Percentiles rank a stretch among this genome's conserved stretches.
These are phyloP conservation scores for Orussus abietinus DNA, from an alignment of 1,140 invertebrate genomes.

Conservation along the genomic window DNA sequence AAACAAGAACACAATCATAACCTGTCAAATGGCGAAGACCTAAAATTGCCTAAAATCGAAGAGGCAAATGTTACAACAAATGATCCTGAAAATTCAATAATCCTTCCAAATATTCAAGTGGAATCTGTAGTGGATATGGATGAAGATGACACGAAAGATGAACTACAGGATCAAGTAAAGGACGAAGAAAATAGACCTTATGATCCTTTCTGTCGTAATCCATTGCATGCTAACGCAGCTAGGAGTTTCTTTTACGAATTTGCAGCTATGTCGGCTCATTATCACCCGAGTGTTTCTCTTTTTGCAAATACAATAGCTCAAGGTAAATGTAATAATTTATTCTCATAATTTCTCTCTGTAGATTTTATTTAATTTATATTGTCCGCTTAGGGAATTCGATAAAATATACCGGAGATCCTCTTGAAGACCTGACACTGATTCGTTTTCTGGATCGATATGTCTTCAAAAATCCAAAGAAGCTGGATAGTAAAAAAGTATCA, in stretches of 20 bases:
- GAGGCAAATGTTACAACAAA: slow-evolving; percentile 19
- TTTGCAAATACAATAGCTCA: slow-evolving; percentile 82
- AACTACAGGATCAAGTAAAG: slow-evolving; percentile 31
- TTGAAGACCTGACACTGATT: slow-evolving; percentile 86
- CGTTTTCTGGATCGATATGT: slow-evolving; percentile 92
- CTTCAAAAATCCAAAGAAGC: slow-evolving; percentile 92
- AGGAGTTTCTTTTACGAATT: slow-evolving; percentile 71
- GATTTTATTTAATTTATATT: slow-evolving; percentile 3
- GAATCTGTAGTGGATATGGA: slow-evolving; percentile 12
- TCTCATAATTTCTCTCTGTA: slow-evolving; percentile 10
- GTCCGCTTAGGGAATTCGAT: slow-evolving; percentile 60
- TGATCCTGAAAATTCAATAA: slow-evolving; percentile 32
- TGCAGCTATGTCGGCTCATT: slow-evolving; percentile 67
- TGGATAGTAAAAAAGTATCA: slow-evolving; percentile 40
- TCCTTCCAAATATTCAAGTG: slow-evolving; percentile 36
- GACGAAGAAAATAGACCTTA: slow-evolving; percentile 53
- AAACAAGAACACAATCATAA: too few species aligned
- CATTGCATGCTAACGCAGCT: slow-evolving; percentile 74
- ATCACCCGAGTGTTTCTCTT: slow-evolving; percentile 85
- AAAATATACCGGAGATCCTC: slow-evolving; percentile 85
- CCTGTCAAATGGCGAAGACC: slow-evolving; percentile 37
- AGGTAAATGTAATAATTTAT: slow-evolving; percentile 50
- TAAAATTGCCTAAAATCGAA: slow-evolving; percentile 23
- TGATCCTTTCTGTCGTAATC: slow-evolving; percentile 76
- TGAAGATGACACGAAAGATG: slow-evolving; percentile 10